phyloP scores from a whole-genome alignment of 1,140 invertebrate species.

The Drosophila baimaii region DNA sequence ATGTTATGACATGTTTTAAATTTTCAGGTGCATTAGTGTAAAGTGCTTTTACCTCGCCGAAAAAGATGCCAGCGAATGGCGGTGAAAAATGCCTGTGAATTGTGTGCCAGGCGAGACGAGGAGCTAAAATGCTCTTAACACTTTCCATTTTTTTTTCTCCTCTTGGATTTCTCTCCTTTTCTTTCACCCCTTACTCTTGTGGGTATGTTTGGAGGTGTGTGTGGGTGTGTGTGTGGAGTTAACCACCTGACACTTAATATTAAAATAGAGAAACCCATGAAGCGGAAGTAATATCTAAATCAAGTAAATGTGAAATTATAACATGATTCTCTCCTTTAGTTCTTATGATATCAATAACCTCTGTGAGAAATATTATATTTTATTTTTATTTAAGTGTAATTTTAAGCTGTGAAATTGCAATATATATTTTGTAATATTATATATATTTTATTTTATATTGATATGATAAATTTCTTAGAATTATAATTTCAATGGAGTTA shows the following conservation, averaged over 20 bases:
- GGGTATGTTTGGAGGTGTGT: conserved; percentile 3
- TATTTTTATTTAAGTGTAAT: neutral
- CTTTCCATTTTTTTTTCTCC: conserved; percentile 54
- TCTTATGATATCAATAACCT: no score
- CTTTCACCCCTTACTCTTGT: conserved; percentile 6
- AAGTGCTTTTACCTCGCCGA: conserved; percentile 73
- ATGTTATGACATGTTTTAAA: conserved; percentile 82
- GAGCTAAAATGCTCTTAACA: conserved; percentile 79
- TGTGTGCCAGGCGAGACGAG: conserved; percentile 50
- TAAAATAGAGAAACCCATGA: conserved; percentile 13
- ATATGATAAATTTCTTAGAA: neutral
- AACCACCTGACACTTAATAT: conserved; percentile 48
- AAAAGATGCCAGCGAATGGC: conserved; percentile 60
- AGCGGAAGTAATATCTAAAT: neutral
- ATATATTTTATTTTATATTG: neutral
- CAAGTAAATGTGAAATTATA: neutral
- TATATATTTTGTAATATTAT: neutral
- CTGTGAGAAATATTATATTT: neutral
- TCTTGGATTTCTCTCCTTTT: conserved; percentile 6
- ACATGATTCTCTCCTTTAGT: no score
- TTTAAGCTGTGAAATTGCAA: neutral
- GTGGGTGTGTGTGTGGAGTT: conserved; percentile 11
- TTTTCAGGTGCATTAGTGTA: conserved; percentile 82
- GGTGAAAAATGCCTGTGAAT: conserved; percentile 66
- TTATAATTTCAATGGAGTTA: neutral